Evolutionary conservation across 2,888 invertebrate genomes (phyloP), one percentile per base, ranked within the genome.

Genomic region (Taenaris catops): DNA sequence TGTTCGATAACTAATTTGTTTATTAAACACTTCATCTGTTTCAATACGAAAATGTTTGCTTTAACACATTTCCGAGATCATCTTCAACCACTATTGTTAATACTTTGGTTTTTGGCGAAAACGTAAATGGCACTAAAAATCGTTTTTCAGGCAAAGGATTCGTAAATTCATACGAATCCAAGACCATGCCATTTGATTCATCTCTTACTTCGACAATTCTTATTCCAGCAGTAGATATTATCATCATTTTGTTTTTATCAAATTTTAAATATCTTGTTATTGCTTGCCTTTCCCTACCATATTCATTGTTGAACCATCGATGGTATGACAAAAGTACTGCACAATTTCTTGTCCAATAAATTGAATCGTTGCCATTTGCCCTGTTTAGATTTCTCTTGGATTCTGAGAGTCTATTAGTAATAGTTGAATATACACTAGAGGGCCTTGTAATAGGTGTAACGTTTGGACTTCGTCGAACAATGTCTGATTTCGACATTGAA

Each of bases 61-160:
- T 92, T 40, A 93, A 72, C 46, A 92, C 89, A 61, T 91, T 91
- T 49, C 93, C 93, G 46, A 88, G 66, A 46, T 91, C 90, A 54
- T 93, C 92, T 69, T 92, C 91, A 21, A 91, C 91, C 34, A 92
- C 88, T 53, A 93, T 87, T 25, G 88, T 89, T 34, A 89, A 64
- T 41, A 79, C 80, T 69, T 74, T 81, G 36, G 71, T 78, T 63
- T 75, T 80, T 31, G 73, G 75, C 28, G 86, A 75, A 58, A 83
- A 80, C 17, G 87, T 87, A 60, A 87, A 86, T 4, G 89, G 89
- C 39, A 90, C 67, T 54, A 88, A 71, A 60, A 89, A 90, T 48
- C 88, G 80, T 60, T 88, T 89, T 55, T 89, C 90, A 21, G 90
- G 80, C 34, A 89, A 73, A 32, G 79, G 71, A 47, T 88, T 87